phyloP scores from a whole-genome alignment of 1,140 invertebrate genomes.

The Bombus pascuorum region DNA sequence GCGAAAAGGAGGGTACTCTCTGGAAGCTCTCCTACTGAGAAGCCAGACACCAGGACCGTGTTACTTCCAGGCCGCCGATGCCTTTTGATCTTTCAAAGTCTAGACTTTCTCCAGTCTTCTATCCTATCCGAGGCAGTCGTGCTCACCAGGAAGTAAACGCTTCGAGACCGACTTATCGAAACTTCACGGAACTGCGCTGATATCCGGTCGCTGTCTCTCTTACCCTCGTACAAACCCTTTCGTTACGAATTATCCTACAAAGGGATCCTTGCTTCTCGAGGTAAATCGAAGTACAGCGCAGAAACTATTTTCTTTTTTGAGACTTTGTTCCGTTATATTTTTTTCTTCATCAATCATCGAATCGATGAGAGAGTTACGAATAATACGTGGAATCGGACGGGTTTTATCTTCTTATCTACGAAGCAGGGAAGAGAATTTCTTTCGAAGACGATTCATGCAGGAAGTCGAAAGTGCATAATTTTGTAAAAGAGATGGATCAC shows the following conservation, averaged over 20 bases:
- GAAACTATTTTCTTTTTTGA: not conserved
- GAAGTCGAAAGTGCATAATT: too few species aligned
- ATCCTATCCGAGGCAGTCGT: constrained; percentile 60
- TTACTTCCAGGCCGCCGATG: constrained; percentile 74
- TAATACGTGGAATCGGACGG: too few species aligned
- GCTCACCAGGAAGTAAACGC: constrained; percentile 72
- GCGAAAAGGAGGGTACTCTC: constrained; percentile 42
- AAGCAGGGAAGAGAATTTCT: not conserved
- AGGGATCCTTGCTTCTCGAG: constrained; percentile 11
- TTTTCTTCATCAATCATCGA: not conserved
- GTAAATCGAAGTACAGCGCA: constrained; percentile 29
- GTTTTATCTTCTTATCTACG: not conserved
- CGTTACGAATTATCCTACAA: constrained; percentile 53
- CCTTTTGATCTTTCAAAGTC: constrained; percentile 76
- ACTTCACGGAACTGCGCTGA: constrained; percentile 71
- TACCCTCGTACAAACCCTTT: constrained; percentile 40
- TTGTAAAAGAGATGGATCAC: not conserved
- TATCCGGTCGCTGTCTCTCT: constrained; percentile 50
- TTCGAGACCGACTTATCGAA: constrained; percentile 73
- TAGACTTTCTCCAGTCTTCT: constrained; percentile 71
- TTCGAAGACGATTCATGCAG: not conserved
- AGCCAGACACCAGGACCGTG: constrained; percentile 67
- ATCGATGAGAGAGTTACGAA: not conserved
- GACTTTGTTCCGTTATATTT: not conserved
- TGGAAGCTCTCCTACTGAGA: constrained; percentile 58